Base-by-base conservation (phyloP, 2,797 vertebrate species). In the Pagetopsis macropterus region DNA sequence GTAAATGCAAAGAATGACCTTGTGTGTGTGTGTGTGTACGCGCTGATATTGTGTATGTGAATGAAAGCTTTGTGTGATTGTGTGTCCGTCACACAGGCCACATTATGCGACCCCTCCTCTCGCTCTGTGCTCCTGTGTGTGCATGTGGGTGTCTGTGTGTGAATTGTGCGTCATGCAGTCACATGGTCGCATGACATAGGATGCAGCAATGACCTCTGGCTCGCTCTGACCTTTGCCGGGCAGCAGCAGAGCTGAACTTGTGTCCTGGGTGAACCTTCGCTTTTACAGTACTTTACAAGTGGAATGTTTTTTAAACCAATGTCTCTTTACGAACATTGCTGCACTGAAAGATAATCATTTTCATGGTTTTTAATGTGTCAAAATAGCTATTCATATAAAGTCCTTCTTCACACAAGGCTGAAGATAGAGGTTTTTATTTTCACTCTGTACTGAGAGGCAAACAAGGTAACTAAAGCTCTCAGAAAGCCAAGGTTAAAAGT, bases 181-280 rank as follows among this genome's bases (percentile, higher is more conserved):
- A 74, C 71, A 74, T 31, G 48, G 65, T 74, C 84, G 71, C 71
- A 74, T 31, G 48, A 44, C 70, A 21, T 5, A 59, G 77, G 69
- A 76, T 33, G 5, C 33, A 51, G 59, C 43, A 1, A 4, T 70
- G 72, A 84, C 76, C 76, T 16, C 77, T 43, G 72, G 43, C 5
- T 17, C 0, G 23, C 4, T 11, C 23, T 65, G 74, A 76, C 75
- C 79, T 75, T 60, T 15, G n/a, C 23, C 46, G 21, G 21, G 49
- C 60, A 19, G 13, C 1, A 19, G 19, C 40, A 15, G 27, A 21
- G 4, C 23, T 51, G 49, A 60, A 13, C 16, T 33, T 31, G 46
- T 40, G 31, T 61, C 63, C 68, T 48, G 72, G 57, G 23, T 23
- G 43, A 58, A 62, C 10, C 40, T 15, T 16, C 3, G 17, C 33